Percentiles rank a stretch among this genome's conserved stretches.
phyloP scores from a whole-genome alignment of 2,113 vertebrate species.

The Heteronetta atricapilla region DNA sequence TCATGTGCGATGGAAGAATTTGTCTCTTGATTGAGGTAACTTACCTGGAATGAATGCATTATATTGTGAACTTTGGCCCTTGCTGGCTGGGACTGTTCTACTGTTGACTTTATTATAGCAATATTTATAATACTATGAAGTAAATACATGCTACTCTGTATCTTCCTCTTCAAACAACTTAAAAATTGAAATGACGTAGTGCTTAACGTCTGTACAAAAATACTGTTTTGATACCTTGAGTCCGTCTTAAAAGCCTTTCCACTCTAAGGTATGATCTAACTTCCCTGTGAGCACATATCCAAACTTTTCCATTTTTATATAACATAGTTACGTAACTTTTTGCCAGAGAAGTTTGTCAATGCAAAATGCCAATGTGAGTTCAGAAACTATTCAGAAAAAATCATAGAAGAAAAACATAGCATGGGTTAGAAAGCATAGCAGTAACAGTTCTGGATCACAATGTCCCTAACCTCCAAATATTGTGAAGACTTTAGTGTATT shows the following conservation, averaged over 20 bases:
- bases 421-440: neutral
- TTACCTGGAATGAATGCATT: neutral
- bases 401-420: neutral
- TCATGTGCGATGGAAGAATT: neutral
- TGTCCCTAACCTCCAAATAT: neutral
- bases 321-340: neutral
- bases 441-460: neutral
- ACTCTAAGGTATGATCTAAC: neutral
- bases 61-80: accelerated
- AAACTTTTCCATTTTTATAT: neutral
- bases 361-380: neutral
- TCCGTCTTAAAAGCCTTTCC: neutral
- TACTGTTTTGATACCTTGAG: neutral
- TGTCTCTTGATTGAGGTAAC: neutral
- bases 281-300: neutral
- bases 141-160: neutral
- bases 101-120: neutral
- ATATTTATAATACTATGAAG: neutral
- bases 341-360: neutral
- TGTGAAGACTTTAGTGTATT: neutral
- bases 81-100: neutral
- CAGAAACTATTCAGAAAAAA: neutral
- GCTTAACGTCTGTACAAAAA: neutral
- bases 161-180: neutral
- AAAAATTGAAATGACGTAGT: neutral